Evolutionary conservation across 1,140 invertebrate genomes (phyloP).

Genomic region (Ceratina japonica): DNA sequence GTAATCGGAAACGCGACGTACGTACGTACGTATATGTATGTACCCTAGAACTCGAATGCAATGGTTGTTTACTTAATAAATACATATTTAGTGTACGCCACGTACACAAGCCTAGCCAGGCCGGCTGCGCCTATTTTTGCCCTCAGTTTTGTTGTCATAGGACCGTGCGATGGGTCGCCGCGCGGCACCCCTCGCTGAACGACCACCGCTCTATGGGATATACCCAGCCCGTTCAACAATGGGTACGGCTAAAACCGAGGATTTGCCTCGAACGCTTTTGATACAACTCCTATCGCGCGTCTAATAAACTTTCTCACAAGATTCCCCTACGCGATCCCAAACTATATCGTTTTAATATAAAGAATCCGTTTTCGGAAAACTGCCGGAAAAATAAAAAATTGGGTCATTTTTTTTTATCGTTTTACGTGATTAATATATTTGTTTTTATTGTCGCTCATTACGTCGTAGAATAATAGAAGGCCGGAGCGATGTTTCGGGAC

Average conservation of each 20-base stretch:
- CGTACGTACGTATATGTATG: conserved; percentile 36
- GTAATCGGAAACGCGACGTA: conserved; percentile 59
- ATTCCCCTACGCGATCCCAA: conserved; percentile 10
- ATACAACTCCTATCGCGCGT: conserved; percentile 18
- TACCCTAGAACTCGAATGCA: conserved; percentile 61
- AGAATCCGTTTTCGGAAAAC: too few relatives aligned
- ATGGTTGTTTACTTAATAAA: conserved; percentile 78
- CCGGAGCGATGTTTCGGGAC: background rate
- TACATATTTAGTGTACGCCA: conserved; percentile 77
- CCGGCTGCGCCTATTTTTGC: conserved; percentile 76
- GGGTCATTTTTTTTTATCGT: background rate
- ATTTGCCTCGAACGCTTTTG: conserved; percentile 47
- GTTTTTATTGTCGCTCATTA: background rate
- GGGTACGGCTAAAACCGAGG: conserved; percentile 31
- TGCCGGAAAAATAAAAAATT: too few relatives aligned
- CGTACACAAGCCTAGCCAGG: conserved; percentile 65
- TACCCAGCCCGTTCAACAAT: conserved; percentile 51
- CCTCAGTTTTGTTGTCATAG: conserved; percentile 77
- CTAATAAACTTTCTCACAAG: conserved; percentile 45
- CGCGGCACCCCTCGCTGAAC: conserved; percentile 59
- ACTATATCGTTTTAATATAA: too few relatives aligned
- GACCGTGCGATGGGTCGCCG: conserved; percentile 68
- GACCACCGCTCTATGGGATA: conserved; percentile 20
- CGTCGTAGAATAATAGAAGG: background rate
- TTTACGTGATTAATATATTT: background rate